These are phyloP conservation scores for Colletes latitarsis DNA, from an alignment of 1,140 invertebrate species.

Conservation along the genomic window DNA sequence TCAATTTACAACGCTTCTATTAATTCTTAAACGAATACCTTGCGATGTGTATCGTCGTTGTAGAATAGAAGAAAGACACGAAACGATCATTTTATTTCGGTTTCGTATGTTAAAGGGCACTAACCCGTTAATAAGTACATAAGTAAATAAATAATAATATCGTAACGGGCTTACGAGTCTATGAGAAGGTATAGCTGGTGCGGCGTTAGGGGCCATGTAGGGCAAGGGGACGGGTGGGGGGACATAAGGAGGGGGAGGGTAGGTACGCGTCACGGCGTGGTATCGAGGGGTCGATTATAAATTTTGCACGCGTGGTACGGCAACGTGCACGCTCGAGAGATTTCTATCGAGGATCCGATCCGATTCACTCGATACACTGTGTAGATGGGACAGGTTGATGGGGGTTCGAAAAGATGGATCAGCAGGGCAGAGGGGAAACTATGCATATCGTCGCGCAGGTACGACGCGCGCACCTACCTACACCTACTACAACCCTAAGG, in stretches of 20 bases:
- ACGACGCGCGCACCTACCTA: slow-evolving; percentile 32
- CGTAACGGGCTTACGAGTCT: too few relatives aligned
- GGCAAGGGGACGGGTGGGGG: background rate
- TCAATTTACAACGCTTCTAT: too few relatives aligned
- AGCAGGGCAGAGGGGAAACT: background rate
- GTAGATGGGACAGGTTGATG: slow-evolving; percentile 44
- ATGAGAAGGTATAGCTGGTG: too few relatives aligned
- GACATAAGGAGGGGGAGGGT: background rate
- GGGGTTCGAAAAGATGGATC: slow-evolving; percentile 35
- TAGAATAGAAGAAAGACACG: too few relatives aligned
- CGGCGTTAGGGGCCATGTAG: too few relatives aligned
- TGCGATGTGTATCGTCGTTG: too few relatives aligned
- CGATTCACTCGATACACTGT: slow-evolving; percentile 45
- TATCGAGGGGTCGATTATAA: slow-evolving; percentile 51
- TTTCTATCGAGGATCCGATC: slow-evolving; percentile 50
- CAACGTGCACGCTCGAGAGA: slow-evolving; percentile 47
- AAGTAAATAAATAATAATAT: too few relatives aligned
- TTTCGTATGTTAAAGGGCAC: too few relatives aligned
- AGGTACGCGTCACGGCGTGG: slow-evolving; percentile 11
- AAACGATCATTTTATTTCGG: too few relatives aligned
- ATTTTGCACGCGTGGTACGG: slow-evolving; percentile 51
- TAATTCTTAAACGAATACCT: too few relatives aligned
- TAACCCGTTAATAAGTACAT: too few relatives aligned
- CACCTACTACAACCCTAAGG: slow-evolving; percentile 19
- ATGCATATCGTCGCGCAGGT: slow-evolving; percentile 3